Conservation (phyloP, 1,140 invertebrate genomes). For the Procambarus clarkii region DNA sequence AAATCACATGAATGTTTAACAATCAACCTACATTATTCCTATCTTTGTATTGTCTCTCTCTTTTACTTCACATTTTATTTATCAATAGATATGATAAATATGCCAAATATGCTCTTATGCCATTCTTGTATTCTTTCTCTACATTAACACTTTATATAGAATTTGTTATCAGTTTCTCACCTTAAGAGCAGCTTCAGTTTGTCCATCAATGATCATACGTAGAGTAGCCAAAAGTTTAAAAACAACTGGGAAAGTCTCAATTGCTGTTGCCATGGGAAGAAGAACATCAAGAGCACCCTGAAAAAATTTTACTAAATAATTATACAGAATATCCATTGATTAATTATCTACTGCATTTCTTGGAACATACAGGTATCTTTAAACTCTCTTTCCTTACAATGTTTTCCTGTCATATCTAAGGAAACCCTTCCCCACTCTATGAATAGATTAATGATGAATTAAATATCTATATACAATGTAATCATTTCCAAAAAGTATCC, state of each 20-base stretch:
- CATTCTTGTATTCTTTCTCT: background rate
- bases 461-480: too few species aligned
- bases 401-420: too few species aligned
- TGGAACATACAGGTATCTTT: too few species aligned
- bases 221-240: constrained; percentile 91
- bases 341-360: too few species aligned
- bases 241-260: constrained; percentile 86
- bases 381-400: too few species aligned
- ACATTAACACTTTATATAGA: constrained; percentile 75
- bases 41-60: background rate
- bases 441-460: too few species aligned
- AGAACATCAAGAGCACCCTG: constrained; percentile 84
- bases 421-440: too few species aligned
- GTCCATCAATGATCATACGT: constrained; percentile 89
- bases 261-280: constrained; percentile 82
- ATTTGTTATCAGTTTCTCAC: constrained; percentile 74
- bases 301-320: background rate
- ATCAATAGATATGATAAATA: too few species aligned
- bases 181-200: constrained; percentile 78
- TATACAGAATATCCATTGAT: too few species aligned
- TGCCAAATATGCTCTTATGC: too few species aligned
- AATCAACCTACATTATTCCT: background rate
- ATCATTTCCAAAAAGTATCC: too few species aligned
- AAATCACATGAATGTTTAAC: too few species aligned
- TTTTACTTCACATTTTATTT: background rate